Evolutionary conservation across 1,140 invertebrate genomes (phyloP).

Genomic region (Potamilus streckersoni): DNA sequence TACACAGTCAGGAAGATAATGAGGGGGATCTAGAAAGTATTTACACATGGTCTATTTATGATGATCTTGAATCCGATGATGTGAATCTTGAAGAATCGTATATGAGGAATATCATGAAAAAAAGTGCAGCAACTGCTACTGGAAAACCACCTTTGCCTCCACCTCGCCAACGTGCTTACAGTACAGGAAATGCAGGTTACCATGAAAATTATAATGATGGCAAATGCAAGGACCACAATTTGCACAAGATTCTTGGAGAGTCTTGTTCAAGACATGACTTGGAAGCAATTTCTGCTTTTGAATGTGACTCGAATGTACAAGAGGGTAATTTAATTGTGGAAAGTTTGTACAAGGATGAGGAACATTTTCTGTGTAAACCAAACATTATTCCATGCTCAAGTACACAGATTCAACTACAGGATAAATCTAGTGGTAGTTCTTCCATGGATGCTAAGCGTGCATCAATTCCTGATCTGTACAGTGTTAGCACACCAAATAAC

Average conservation of each 20-base stretch:
- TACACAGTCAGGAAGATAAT: conserved; percentile 19
- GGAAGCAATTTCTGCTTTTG: conserved; percentile 35
- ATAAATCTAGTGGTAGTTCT: conserved; percentile 47
- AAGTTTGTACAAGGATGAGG: conserved; percentile 29
- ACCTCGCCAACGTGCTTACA: conserved; percentile 8
- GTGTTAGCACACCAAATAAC: conserved; percentile 31
- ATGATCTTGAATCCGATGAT: conserved; percentile 43
- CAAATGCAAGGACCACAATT: conserved; percentile 19
- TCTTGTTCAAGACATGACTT: conserved; percentile 30
- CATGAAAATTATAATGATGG: conserved; percentile 18
- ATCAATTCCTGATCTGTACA: conserved; percentile 44
- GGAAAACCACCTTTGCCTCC: conserved; percentile 36
- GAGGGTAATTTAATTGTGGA: conserved; percentile 27
- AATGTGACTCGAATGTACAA: conserved; percentile 19
- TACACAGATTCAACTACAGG: conserved; percentile 37
- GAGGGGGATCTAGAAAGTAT: conserved; percentile 45
- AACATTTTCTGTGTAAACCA: conserved; percentile 33
- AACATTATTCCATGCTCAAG: conserved; percentile 49
- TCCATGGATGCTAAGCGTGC: conserved; percentile 36
- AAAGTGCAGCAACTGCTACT: conserved; percentile 9
- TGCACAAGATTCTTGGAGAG: conserved; percentile 24
- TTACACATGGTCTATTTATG: conserved; percentile 57
- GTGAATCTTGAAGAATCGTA: conserved; percentile 54
- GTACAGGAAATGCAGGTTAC: conserved; percentile 23
- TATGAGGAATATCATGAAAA: conserved; percentile 39